phyloP scores from a whole-genome alignment of 1,140 invertebrate genomes.

The Drosophila punjabiensis region DNA sequence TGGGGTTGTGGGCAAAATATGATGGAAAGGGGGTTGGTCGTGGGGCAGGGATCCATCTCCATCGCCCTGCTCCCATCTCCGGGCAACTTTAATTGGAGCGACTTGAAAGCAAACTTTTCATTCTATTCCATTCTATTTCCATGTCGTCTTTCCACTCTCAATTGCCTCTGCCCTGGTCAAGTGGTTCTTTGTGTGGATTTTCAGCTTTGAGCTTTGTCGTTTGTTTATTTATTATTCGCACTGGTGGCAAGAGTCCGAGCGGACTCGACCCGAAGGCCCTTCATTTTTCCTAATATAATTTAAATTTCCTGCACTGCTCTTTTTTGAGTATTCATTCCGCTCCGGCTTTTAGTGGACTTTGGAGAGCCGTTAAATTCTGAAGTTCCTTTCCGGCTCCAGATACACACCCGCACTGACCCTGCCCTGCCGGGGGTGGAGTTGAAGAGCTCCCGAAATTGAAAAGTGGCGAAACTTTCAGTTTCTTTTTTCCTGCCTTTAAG shows the following conservation, averaged over 20 bases:
- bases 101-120: constrained; percentile 66
- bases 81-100: constrained; percentile 69
- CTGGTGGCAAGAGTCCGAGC: constrained; percentile 39
- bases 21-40: neutral
- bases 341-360: constrained; percentile 66
- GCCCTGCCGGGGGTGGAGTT: constrained; percentile 10
- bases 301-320: constrained; percentile 58
- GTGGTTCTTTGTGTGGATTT: constrained; percentile 51
- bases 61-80: constrained; percentile 7
- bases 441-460: constrained; percentile 65
- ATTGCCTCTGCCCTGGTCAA: constrained; percentile 33
- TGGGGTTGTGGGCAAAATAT: neutral
- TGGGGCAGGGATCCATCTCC: neutral
- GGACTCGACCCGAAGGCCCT: constrained; percentile 25
- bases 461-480: constrained; percentile 69
- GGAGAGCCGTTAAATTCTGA: constrained; percentile 72
- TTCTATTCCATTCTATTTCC: constrained; percentile 46
- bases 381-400: constrained; percentile 37
- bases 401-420: constrained; percentile 61
- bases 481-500: constrained; percentile 28
- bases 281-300: constrained; percentile 77
- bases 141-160: constrained; percentile 38
- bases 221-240: constrained; percentile 74
- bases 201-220: constrained; percentile 45
- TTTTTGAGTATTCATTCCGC: constrained; percentile 18